Percentiles rank a stretch among this genome's conserved stretches.
These are phyloP conservation scores for Trisateles emortualis DNA, from an alignment of 2,888 invertebrate genomes.

Conservation along the genomic window DNA sequence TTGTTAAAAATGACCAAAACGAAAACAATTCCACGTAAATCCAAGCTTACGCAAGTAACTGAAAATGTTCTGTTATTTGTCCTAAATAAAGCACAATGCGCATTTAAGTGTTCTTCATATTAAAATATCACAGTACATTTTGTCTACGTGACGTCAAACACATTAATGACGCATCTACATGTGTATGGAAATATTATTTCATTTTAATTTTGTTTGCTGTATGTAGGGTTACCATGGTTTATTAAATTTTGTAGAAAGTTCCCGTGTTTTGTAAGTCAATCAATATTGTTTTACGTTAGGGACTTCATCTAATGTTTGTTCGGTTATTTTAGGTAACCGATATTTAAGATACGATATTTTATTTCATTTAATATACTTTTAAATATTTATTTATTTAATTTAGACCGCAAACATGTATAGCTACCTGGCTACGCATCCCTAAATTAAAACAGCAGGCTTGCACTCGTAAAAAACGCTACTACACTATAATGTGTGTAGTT, in stretches of 20 bases:
- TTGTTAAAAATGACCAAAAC: background rate
- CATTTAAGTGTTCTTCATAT: background rate
- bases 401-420: no score
- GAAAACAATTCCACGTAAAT: background rate
- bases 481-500: no score
- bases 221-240: slow-evolving; percentile 12
- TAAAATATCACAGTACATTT: slow-evolving; percentile 2
- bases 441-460: no score
- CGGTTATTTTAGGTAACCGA: no score
- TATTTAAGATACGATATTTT: no score
- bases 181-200: slow-evolving; percentile 35
- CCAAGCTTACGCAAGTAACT: slow-evolving; percentile 2
- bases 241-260: background rate
- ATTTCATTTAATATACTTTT: no score
- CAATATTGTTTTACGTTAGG: no score
- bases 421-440: no score
- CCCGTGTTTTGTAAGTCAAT: background rate
- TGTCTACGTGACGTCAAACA: slow-evolving; percentile 14
- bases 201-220: slow-evolving; percentile 39
- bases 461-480: no score
- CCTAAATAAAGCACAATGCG: slow-evolving; percentile 1
- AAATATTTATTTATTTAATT: no score
- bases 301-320: no score
- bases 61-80: background rate
- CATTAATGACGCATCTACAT: slow-evolving; percentile 22